A percentile compares a stretch with the other conserved stretches of the same genome.
These are phyloP conservation scores for Dipus sagitta DNA, from an alignment of 2,797 vertebrate species.

Conservation along the genomic window DNA sequence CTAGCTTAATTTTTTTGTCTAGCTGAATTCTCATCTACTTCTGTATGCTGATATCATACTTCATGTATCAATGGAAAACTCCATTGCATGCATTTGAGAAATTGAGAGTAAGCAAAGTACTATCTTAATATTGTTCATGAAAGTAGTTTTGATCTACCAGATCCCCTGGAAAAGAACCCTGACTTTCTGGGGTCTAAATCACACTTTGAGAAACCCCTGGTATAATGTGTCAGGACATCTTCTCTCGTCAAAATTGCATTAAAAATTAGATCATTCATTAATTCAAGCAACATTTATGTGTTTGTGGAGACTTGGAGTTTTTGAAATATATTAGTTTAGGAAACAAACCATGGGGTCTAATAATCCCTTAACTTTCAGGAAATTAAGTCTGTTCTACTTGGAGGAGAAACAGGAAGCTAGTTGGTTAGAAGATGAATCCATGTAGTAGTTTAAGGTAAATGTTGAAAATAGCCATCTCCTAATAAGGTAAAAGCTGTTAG, in stretches of 20 bases:
- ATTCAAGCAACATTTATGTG: neutral
- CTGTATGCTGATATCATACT: slow-evolving; percentile 21
- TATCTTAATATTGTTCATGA: slow-evolving; percentile 47
- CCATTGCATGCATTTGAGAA: slow-evolving; percentile 22
- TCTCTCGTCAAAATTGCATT: slow-evolving; percentile 31
- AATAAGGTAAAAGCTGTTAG: slow-evolving; percentile 77
- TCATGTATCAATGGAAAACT: slow-evolving; percentile 48
- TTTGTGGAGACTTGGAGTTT: slow-evolving; percentile 45
- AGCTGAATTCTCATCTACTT: slow-evolving; percentile 50
- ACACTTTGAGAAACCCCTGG: slow-evolving; percentile 42
- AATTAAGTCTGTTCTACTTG: slow-evolving; percentile 54
- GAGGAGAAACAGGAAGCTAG: slow-evolving; percentile 64
- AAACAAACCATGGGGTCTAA: slow-evolving; percentile 23
- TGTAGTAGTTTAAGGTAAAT: slow-evolving; percentile 76
- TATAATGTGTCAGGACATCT: slow-evolving; percentile 47
- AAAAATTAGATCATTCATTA: slow-evolving; percentile 45
- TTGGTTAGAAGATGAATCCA: slow-evolving; percentile 69
- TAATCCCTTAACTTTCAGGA: slow-evolving; percentile 21
- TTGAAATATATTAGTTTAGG: slow-evolving; percentile 48
- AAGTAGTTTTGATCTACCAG: slow-evolving; percentile 56
- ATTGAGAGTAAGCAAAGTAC: neutral
- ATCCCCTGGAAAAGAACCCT: slow-evolving; percentile 9
- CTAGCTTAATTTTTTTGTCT: slow-evolving; percentile 38
- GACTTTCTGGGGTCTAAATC: slow-evolving; percentile 7
- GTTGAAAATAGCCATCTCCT: slow-evolving; percentile 77